phyloP scores from a whole-genome alignment of 2,113 vertebrate species.

The Burhinus oedicnemus region DNA sequence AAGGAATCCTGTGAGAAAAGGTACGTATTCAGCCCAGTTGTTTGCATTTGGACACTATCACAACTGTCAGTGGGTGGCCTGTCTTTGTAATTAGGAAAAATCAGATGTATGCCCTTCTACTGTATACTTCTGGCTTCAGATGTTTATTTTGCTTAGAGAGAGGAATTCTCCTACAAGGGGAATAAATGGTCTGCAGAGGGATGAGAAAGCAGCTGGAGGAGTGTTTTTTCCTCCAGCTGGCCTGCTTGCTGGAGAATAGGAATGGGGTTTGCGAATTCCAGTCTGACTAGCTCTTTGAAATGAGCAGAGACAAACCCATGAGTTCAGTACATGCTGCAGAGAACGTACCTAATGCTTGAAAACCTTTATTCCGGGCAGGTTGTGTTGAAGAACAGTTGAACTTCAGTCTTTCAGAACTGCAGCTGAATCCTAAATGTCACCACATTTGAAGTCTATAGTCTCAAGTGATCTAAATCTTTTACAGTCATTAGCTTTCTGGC shows the following conservation, averaged over 20 bases:
- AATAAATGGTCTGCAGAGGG: background rate
- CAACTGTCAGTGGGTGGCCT: background rate
- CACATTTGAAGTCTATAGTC: background rate
- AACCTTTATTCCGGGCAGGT: background rate
- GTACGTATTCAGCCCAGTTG: accelerated
- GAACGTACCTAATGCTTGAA: background rate
- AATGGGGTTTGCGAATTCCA: background rate
- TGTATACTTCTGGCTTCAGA: background rate
- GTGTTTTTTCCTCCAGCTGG: background rate
- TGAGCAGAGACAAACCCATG: background rate
- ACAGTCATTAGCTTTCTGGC: background rate
- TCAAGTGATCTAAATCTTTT: background rate
- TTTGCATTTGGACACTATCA: background rate
- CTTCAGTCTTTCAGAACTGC: background rate
- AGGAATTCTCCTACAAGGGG: background rate
- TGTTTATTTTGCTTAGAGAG: background rate
- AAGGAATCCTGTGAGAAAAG: background rate
- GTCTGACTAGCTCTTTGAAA: background rate
- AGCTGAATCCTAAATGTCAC: background rate
- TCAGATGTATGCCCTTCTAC: background rate
- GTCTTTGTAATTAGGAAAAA: background rate
- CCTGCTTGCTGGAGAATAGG: background rate
- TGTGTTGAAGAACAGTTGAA: background rate
- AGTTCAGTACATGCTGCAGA: background rate
- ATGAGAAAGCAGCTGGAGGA: background rate